These are phyloP conservation scores for Coenonympha arcania DNA, from an alignment of 2,888 invertebrate species.

Conservation along the genomic window DNA sequence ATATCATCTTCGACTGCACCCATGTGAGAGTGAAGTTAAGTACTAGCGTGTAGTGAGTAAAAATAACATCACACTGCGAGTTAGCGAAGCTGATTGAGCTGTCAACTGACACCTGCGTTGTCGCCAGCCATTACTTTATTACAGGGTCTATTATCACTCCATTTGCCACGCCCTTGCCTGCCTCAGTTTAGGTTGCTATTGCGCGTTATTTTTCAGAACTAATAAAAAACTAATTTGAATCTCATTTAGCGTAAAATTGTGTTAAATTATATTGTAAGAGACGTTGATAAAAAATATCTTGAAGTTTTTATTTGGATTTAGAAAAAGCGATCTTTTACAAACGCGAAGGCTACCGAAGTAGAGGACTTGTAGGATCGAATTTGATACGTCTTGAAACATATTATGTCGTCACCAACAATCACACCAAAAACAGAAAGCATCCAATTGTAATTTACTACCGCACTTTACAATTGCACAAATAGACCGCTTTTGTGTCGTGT, in stretches of 20 bases:
- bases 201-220: neutral
- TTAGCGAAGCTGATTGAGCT: constrained; percentile 1
- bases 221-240: neutral
- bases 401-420: no score
- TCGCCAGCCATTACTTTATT: constrained; percentile 17
- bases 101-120: constrained; percentile 16
- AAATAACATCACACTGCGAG: neutral
- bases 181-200: constrained; percentile 17
- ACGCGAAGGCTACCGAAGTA: no score
- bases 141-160: neutral
- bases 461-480: no score
- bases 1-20: no score
- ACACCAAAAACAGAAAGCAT: no score
- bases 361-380: no score
- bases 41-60: no score
- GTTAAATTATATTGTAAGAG: neutral
- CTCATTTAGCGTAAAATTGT: neutral
- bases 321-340: no score
- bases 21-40: no score
- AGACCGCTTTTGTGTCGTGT: no score
- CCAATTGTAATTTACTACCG: no score
- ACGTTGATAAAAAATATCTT: neutral
- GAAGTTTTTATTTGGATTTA: neutral
- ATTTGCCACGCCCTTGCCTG: constrained; percentile 7
- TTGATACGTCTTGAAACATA: no score